Conservation (phyloP, 1,140 invertebrate species). For the Brachionus plicatilis region DNA sequence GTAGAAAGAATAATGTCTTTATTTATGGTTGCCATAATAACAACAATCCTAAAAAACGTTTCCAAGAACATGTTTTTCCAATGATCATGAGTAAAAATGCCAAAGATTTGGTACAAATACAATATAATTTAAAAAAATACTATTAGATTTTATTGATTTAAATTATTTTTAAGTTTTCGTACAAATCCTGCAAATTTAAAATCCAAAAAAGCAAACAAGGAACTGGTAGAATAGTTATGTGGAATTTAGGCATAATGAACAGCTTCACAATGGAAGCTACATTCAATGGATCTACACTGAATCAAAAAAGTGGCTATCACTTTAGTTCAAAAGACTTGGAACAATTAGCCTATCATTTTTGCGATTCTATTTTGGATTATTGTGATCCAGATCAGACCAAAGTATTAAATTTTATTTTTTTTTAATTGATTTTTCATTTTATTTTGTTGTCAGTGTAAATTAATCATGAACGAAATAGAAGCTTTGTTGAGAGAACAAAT, state of each 20-base stretch:
- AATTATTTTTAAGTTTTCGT: constrained; percentile 69
- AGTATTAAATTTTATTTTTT: constrained; percentile 54
- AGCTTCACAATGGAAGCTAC: constrained; percentile 91
- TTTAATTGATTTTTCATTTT: background rate
- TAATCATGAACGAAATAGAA: constrained; percentile 36
- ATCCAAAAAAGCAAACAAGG: constrained; percentile 86
- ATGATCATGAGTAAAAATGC: constrained; percentile 85
- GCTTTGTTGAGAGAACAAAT: constrained; percentile 29
- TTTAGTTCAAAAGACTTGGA: constrained; percentile 75
- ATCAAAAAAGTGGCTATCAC: constrained; percentile 70
- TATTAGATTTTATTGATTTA: background rate
- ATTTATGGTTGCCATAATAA: constrained; percentile 75
- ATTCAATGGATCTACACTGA: constrained; percentile 72
- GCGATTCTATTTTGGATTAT: constrained; percentile 82
- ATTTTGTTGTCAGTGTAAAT: background rate
- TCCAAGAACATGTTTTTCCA: constrained; percentile 83
- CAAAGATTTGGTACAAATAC: constrained; percentile 69
- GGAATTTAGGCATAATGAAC: constrained; percentile 85
- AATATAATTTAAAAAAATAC: background rate
- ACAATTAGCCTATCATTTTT: constrained; percentile 77
- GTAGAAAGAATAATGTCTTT: constrained; percentile 56
- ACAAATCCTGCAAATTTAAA: constrained; percentile 85
- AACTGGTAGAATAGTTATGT: constrained; percentile 82
- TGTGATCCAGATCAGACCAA: constrained; percentile 79
- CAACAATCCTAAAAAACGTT: constrained; percentile 64